Evolutionary conservation across 2,888 invertebrate genomes (phyloP), one percentile per base, ranked within the genome.

Genomic region (Drosophila sordidula): DNA sequence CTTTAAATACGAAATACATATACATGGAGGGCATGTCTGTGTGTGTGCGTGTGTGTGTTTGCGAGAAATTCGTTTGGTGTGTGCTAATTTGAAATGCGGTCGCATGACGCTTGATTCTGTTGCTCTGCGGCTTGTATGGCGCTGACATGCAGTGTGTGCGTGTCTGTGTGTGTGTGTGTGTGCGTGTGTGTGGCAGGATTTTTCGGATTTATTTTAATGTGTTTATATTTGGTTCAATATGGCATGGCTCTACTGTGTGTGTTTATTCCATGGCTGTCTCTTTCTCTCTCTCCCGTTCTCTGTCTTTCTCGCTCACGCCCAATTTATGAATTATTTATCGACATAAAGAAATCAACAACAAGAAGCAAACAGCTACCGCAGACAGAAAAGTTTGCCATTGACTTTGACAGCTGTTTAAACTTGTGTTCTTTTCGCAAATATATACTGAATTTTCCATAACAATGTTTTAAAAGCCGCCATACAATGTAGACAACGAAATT

Each of bases 41-140:
- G 38, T 50, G 29, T 25, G 36, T 41, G 49, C 22, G 18, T 58
- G 22, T 51, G 59, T 6, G 47, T 56, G 41, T 16, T 46, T 54
- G 65, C 32, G 50, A 32, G 41, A 55, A 65, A 64, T 57, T 61
- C 42, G 45, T 63, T 76, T 66, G 73, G 73, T 55, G 78, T 65
- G 86, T 68, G 83, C 80, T 83, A 83, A 83, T 83, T 83, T 86
- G 83, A 86, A 85, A 83, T 85, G 82, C 73, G 82, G 87, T 82
- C 78, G 66, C 63, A 58, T 81, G 68, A 65, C 77, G 67, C 55
- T 45, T 45, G 54, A 4, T 38, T 51, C 49, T 75, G 42, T 58
- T 42, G 50, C 18, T 56, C 57, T 61, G 57, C 44, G 65, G 68
- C 63, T 47, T 66, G 41, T 52, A 29, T 58, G 69, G 38, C 52